phyloP scores from a whole-genome alignment of 2,797 vertebrate species.

The Sebastiscus tertius region DNA sequence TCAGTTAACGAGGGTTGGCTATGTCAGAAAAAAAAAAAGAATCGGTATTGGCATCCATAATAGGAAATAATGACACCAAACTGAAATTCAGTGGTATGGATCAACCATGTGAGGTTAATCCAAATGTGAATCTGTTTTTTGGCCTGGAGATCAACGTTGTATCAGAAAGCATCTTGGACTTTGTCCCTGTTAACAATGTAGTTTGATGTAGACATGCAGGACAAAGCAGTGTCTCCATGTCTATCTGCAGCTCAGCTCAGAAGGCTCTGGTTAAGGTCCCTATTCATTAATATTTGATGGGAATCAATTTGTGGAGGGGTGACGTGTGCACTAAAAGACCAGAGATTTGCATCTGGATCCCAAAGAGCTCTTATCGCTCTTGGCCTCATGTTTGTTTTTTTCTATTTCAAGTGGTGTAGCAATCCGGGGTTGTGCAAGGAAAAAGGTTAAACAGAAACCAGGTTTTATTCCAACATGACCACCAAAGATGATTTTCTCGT shows the following conservation, averaged over 20 bases:
- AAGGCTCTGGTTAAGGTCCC: conserved; percentile 39
- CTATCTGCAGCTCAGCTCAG: conserved; percentile 9
- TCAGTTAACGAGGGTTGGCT: no score
- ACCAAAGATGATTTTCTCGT: no score
- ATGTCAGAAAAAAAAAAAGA: no score
- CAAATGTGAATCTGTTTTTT: background rate
- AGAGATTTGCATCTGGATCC: conserved; percentile 18
- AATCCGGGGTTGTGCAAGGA: background rate
- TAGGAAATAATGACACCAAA: background rate
- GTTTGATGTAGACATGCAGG: background rate
- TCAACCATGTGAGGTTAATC: background rate
- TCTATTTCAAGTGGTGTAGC: background rate
- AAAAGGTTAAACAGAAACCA: background rate
- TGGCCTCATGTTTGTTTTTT: background rate
- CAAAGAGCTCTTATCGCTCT: conserved; percentile 20
- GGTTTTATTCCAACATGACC: background rate
- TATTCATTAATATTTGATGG: conserved; percentile 73
- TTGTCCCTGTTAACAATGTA: background rate
- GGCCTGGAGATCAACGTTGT: background rate
- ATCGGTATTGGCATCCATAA: no score
- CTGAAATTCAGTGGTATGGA: background rate
- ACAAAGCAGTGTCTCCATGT: conserved; percentile 15
- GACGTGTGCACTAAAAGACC: conserved; percentile 36
- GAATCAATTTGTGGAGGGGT: conserved; percentile 66
- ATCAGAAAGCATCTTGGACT: background rate